These are phyloP conservation scores for Mythimna pallens DNA, from an alignment of 2,888 invertebrate species.

Conservation along the genomic window DNA sequence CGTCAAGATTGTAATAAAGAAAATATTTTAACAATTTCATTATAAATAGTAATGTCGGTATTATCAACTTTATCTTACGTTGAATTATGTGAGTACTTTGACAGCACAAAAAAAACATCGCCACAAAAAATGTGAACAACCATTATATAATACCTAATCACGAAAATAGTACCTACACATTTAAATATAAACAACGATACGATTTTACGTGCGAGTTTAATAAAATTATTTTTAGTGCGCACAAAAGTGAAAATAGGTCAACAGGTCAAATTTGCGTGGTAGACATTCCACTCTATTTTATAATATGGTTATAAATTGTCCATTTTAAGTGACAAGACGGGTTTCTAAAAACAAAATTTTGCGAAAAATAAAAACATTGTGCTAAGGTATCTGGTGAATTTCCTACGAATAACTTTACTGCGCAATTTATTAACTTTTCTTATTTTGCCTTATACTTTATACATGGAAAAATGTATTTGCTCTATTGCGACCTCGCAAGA, in stretches of 20 bases:
- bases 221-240: conserved; percentile 4
- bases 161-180: background rate
- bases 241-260: conserved; percentile 38
- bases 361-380: background rate
- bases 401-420: background rate
- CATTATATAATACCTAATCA: background rate
- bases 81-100: background rate
- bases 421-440: background rate
- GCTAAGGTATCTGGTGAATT: background rate
- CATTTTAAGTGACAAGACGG: background rate
- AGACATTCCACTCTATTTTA: conserved; percentile 7
- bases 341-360: background rate
- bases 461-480: conserved; percentile 19
- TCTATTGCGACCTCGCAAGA: conserved; percentile 35
- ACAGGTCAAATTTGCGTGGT: conserved; percentile 19
- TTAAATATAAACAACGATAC: background rate
- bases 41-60: background rate
- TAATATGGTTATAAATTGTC: conserved; percentile 5
- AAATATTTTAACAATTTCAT: conserved; percentile 13
- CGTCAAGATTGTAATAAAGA: background rate
- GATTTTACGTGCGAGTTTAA: background rate
- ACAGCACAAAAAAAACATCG: background rate
- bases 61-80: conserved; percentile 14
- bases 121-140: background rate
- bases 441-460: background rate